Percentiles rank a stretch among this genome's conserved stretches.
phyloP scores from a whole-genome alignment of 2,797 vertebrate genomes.

The Ispidina picta region DNA sequence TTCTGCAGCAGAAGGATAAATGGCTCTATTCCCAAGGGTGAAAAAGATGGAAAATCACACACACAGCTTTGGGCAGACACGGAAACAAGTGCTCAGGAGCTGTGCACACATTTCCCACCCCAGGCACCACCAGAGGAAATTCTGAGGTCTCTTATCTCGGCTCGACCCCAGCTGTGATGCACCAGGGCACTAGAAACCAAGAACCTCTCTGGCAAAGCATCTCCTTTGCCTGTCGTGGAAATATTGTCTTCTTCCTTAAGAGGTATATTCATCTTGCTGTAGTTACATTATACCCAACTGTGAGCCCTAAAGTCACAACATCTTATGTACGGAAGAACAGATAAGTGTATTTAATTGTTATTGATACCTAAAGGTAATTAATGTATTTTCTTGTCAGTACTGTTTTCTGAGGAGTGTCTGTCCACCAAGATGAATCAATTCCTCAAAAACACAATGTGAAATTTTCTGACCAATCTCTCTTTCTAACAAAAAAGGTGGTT shows the following conservation, averaged over 20 bases:
- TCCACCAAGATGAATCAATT: background rate
- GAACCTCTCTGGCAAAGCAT: background rate
- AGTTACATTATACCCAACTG: accelerated
- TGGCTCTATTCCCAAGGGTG: conserved; percentile 15
- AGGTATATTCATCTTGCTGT: background rate
- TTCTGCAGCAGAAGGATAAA: background rate
- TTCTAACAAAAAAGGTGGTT: background rate
- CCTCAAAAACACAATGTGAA: background rate
- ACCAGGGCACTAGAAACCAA: background rate
- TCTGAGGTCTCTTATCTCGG: background rate
- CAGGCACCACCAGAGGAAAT: background rate
- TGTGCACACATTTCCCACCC: background rate
- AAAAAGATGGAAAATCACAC: conserved; percentile 30
- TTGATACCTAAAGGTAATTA: background rate
- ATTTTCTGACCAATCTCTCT: background rate
- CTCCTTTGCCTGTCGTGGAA: background rate
- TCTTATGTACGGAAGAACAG: background rate
- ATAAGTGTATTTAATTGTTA: background rate
- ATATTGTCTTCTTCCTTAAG: background rate
- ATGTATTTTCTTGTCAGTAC: background rate
- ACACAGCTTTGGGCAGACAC: background rate
- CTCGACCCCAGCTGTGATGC: background rate
- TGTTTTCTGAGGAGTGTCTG: background rate
- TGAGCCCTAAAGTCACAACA: background rate
- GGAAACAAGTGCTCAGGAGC: background rate